Conservation (phyloP, 2,113 vertebrate species). For the Pitta sordida region DNA sequence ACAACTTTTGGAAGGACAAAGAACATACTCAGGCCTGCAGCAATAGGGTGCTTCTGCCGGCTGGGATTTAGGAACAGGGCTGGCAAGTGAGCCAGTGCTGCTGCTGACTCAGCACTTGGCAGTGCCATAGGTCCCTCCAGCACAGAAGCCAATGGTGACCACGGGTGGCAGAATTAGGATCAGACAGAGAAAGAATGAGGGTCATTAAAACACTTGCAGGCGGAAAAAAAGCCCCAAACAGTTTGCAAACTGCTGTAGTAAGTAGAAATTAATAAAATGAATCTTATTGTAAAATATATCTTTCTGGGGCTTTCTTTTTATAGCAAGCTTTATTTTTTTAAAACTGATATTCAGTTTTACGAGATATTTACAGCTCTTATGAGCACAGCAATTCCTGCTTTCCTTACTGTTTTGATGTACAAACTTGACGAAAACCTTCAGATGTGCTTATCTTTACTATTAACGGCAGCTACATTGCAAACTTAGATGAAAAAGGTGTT, state of each 20-base stretch:
- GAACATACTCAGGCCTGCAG: not conserved
- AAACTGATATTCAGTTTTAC: slow-evolving; percentile 1
- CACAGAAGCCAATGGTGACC: not conserved
- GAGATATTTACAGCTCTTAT: slow-evolving; percentile 20
- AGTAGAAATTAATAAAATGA: slow-evolving; percentile 3
- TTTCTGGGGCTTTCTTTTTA: slow-evolving; percentile 11
- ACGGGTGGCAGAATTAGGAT: not conserved
- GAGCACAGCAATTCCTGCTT: not conserved
- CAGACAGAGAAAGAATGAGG: slow-evolving; percentile 1
- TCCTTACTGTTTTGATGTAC: not conserved
- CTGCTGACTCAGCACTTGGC: not conserved
- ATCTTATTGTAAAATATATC: not conserved
- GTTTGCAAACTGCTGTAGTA: not conserved
- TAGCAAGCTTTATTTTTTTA: slow-evolving; percentile 12
- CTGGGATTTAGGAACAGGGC: not conserved
- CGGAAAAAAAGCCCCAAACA: not conserved
- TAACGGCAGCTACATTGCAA: not conserved
- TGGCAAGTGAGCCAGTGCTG: not conserved
- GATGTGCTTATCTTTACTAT: not conserved
- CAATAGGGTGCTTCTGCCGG: not conserved
- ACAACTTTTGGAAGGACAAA: not conserved
- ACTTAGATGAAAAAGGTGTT: not conserved
- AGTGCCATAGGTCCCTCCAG: not conserved
- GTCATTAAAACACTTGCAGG: not conserved
- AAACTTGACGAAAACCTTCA: not conserved